These are phyloP conservation scores for Sarcophaga subvicina DNA, from an alignment of 2,888 invertebrate species.

Conservation along the genomic window DNA sequence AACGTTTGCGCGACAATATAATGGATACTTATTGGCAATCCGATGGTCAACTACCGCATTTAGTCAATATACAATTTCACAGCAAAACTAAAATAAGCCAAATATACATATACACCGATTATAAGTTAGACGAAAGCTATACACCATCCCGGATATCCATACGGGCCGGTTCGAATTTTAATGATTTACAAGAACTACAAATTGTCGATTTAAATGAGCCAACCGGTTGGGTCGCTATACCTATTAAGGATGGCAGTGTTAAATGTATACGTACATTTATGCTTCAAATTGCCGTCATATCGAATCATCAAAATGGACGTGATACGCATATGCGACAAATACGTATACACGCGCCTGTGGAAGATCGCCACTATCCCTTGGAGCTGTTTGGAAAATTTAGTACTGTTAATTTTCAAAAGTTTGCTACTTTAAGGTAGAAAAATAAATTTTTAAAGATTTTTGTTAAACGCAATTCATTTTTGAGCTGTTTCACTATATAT, in stretches of 20 bases:
- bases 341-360: constrained; percentile 94
- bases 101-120: constrained; percentile 98
- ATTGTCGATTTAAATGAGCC: constrained; percentile 96
- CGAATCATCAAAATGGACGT: constrained; percentile 99
- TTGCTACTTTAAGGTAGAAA: constrained; percentile 88
- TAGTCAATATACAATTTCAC: constrained; percentile 98
- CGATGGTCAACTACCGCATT: constrained; percentile 98
- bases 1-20: constrained; percentile 96
- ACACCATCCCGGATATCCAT: constrained; percentile 97
- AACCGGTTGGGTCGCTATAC: constrained; percentile 96
- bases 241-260: constrained; percentile 93
- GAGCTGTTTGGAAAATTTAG: constrained; percentile 90
- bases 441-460: background rate
- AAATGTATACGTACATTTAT: constrained; percentile 96
- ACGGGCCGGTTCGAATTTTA: constrained; percentile 96
- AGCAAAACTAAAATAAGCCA: constrained; percentile 97
- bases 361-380: constrained; percentile 83
- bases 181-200: constrained; percentile 97
- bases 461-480: background rate
- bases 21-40: constrained; percentile 99
- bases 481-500: no score
- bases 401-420: constrained; percentile 91
- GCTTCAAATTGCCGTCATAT: constrained; percentile 97
- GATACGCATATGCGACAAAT: constrained; percentile 99
- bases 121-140: constrained; percentile 99